These are phyloP conservation scores for Parotia lawesii DNA, from an alignment of 2,113 vertebrate genomes.

Conservation along the genomic window DNA sequence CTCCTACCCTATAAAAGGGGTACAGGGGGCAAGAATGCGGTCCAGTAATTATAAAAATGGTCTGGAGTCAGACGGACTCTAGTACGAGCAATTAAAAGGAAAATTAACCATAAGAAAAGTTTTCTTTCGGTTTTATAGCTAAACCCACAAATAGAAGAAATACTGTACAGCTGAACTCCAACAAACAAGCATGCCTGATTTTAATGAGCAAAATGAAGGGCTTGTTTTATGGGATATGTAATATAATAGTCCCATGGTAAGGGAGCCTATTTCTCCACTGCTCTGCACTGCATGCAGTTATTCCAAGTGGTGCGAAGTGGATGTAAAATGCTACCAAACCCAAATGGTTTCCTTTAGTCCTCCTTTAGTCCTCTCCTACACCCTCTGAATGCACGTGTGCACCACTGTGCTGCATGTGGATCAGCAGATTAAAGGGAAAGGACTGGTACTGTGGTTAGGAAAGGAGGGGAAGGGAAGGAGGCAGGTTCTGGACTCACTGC, in stretches of 20 bases:
- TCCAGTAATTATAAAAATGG: neutral
- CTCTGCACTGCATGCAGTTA: neutral
- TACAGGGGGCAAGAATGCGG: conserved; percentile 12
- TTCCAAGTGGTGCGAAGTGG: neutral
- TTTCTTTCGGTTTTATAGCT: conserved; percentile 35
- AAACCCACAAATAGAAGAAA: conserved; percentile 54
- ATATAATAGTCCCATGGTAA: conserved; percentile 33
- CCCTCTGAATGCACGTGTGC: neutral
- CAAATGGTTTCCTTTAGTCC: neutral
- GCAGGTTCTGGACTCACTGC: neutral
- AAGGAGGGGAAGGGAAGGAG: neutral
- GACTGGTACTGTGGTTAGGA: neutral
- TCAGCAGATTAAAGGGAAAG: neutral
- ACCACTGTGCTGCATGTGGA: fast-evolving
- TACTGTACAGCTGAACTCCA: conserved; percentile 9
- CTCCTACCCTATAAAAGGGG: conserved; percentile 3
- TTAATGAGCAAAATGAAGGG: conserved; percentile 49
- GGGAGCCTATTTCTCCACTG: neutral
- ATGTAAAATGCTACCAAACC: neutral
- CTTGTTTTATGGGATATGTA: conserved; percentile 36
- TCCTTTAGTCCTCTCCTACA: neutral
- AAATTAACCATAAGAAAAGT: conserved; percentile 33
- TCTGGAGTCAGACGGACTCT: conserved; percentile 46
- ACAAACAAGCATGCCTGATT: conserved; percentile 48
- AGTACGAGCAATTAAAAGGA: conserved; percentile 18